phyloP scores from a whole-genome alignment of 2,888 invertebrate species.

The Lasioglossum zephyrum region DNA sequence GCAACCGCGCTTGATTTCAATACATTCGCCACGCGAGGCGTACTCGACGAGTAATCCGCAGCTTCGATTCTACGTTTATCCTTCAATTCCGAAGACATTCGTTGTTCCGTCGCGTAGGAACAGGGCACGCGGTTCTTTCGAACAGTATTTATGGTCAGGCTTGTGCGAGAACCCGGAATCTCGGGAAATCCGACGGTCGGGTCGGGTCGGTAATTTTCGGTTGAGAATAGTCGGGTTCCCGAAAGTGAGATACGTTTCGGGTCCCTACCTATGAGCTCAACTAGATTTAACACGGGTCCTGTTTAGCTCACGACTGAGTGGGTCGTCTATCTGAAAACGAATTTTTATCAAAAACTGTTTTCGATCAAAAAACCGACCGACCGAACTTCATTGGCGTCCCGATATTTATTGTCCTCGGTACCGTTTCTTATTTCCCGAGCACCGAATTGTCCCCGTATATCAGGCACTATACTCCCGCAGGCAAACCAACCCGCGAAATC shows the following conservation, averaged over 20 bases:
- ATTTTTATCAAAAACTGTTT: neutral
- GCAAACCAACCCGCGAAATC: conserved; percentile 7
- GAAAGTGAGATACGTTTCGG: no score
- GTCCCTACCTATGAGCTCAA: no score
- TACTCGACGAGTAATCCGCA: neutral
- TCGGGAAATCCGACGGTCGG: no score
- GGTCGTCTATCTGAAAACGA: neutral
- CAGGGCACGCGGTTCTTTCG: no score
- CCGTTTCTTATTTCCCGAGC: neutral
- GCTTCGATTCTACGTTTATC: neutral
- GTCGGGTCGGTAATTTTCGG: no score
- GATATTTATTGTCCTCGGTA: neutral
- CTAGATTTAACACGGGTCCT: neutral
- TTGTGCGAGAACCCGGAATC: no score
- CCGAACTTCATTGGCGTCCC: neutral
- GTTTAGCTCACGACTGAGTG: neutral
- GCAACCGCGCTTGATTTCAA: neutral
- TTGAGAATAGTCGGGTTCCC: no score
- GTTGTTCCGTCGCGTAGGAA: neutral
- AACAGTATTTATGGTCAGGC: no score
- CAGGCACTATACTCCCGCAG: neutral
- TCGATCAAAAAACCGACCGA: neutral
- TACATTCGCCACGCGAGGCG: neutral
- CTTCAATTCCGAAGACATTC: neutral
- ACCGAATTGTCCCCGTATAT: neutral